Base-by-base conservation (phyloP, 2,113 vertebrate genomes). In the Bufo bufo region DNA sequence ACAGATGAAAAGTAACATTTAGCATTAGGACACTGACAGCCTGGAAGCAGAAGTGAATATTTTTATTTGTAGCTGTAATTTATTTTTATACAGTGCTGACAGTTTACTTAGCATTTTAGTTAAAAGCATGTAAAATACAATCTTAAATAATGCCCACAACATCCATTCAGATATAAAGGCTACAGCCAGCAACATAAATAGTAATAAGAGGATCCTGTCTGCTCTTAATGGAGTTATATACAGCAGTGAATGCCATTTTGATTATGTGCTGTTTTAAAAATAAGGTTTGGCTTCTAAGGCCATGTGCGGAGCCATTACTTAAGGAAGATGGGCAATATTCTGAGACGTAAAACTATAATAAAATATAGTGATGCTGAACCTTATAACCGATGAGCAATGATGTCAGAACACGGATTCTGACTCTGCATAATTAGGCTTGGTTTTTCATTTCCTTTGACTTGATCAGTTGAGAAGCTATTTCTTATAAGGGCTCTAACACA, bases 31-130 rank as follows among this genome's bases (percentile, higher is more conserved):
- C 75, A 87, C 61, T 80, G 85, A 80, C 85, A 87, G 85, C 20
- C 47, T 66, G 61, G 61, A 78, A 80, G 77, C 77, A 79, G 61
- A 66, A 87, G 85, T 80, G 85, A 56, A 87, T 87, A 80, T 79
- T 87, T 79, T 87, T 87, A 87, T 87, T 87, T 87, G 77, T 81
- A 87, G 77, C 50, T 71, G 63, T 81, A 80, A 87, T 87, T 87
- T 81, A 81, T 69, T 54, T 87, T 81, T 87, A 87, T 82, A 81
- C 66, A 72, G 77, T 87, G 85, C 13, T 87, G 85, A 87, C 85
- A 87, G 77, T 87, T 87, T 87, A 72, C 85, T 87, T 87, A 87
- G 84, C 54, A 75, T 75, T 85, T 59, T 78, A 65, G 85, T 86
- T 78, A 65, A 65, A 59, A 78, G 59, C 85, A 77, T 86, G 74